Evolutionary conservation across 2,888 invertebrate species (phyloP), one percentile per base, ranked within the genome.

Genomic region (Troides helena): DNA sequence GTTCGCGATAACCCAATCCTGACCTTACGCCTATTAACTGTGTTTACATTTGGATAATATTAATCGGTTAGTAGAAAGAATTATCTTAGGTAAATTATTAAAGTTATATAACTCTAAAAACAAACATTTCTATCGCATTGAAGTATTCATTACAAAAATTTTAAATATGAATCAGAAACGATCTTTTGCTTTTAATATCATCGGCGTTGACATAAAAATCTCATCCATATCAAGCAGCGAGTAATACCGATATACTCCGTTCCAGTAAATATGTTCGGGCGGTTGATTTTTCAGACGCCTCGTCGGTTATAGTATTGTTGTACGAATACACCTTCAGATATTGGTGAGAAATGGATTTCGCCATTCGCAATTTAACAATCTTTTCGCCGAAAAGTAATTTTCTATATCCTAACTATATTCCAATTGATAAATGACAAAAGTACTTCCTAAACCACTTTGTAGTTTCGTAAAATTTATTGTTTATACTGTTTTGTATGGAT

Each of bases 181-280:
- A 18, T n/a, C 18, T n/a, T 53, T 6, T n/a, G 18, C 5, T n/a
- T 53, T 53, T n/a, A 53, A 5, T n/a, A 53, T n/a, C 53, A n/a
- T 2, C 46, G 14, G 10, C 62, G 10, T 62, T 43, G 62, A 17
- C 50, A 23, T 56, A n/a, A 56, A 56, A 63, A 30, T 36, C n/a
- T 8, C 57, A 67, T 30, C 58, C 7, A n/a, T 14, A 39, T 23
- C 21, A 56, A 62, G 25, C 43, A 57, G 57, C 12, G 14, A 46
- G 53, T 39, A 39, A 62, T 67, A 57, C 62, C 57, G 57, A 67
- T 67, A 62, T 67, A 62, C 56, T 43, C 25, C 46, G 21, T 67
- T 67, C 12, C 39, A 62, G 60, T 17, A 39, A 62, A 67, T 36
- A 62, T 43, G 30, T 62, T 62, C 62, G 10, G 57, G 46, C 62